A percentile compares a stretch with the other conserved stretches of the same genome.
phyloP scores from a whole-genome alignment of 92 coral and sea anemone species.

The Phenganax subtilis region DNA sequence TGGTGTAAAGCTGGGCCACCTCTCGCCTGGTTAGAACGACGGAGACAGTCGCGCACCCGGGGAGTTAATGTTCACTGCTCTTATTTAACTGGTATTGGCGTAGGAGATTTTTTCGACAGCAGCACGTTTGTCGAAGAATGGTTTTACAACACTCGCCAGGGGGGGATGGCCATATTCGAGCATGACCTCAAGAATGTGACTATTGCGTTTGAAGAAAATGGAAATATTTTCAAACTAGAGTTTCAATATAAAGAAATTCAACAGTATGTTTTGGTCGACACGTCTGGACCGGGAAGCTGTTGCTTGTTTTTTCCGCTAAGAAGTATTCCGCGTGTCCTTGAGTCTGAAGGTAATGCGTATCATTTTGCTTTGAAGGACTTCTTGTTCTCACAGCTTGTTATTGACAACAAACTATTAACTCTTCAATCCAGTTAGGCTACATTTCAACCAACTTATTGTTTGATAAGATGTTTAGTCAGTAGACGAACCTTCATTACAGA shows the following conservation, averaged over 20 bases:
- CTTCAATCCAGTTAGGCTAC: conserved; percentile 42
- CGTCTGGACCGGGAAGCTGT: conserved; percentile 19
- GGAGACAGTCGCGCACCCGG: neutral
- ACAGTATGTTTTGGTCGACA: conserved; percentile 59
- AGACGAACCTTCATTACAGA: no score
- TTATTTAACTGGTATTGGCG: conserved; percentile 13
- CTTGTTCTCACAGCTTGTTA: no score
- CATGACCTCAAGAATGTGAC: conserved; percentile 63
- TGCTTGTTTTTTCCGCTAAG: conserved; percentile 15
- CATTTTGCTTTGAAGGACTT: no score
- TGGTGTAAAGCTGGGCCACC: conserved; percentile 27
- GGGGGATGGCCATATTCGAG: conserved; percentile 57
- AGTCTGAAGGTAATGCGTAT: conserved; percentile 42
- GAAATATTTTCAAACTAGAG: conserved; percentile 55
- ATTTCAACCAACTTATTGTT: conserved; percentile 39
- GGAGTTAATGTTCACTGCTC: conserved; percentile 21
- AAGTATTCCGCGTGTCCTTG: conserved; percentile 23
- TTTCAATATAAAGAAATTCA: conserved; percentile 81
- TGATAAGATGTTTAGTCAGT: neutral
- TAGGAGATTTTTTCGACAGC: conserved; percentile 21
- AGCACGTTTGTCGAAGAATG: conserved; percentile 30
- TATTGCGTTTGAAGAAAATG: conserved; percentile 36
- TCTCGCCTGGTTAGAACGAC: conserved; percentile 13
- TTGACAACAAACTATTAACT: no score
- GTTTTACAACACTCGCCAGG: conserved; percentile 14